phyloP scores from a whole-genome alignment of 2,797 vertebrate species.

The Pseudochirops cupreus region DNA sequence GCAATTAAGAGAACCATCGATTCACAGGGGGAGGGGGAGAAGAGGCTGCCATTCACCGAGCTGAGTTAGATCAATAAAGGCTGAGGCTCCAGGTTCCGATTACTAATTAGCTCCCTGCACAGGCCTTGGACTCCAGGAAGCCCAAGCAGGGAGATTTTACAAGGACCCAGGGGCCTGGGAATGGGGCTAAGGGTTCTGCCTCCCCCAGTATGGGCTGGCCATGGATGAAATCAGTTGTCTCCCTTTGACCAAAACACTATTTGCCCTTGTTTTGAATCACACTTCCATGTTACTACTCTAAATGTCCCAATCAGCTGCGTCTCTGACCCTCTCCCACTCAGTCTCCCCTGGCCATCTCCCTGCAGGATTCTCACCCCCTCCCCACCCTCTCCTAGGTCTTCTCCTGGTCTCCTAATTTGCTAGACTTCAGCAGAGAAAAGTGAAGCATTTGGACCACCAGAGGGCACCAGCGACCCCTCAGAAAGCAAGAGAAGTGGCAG shows the following conservation, averaged over 20 bases:
- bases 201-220: background rate
- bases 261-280: background rate
- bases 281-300: background rate
- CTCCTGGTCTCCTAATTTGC: background rate
- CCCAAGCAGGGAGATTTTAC: background rate
- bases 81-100: slow-evolving; percentile 80
- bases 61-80: slow-evolving; percentile 82
- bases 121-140: background rate
- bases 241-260: background rate
- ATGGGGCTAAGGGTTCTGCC: background rate
- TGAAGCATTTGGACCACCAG: background rate
- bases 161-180: background rate
- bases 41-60: slow-evolving; percentile 79
- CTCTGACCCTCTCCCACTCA: background rate
- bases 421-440: background rate
- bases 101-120: slow-evolving; percentile 78
- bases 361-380: background rate
- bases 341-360: background rate
- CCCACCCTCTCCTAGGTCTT: background rate
- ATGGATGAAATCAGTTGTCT: background rate
- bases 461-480: background rate
- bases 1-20: slow-evolving; percentile 84
- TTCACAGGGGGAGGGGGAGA: slow-evolving; percentile 68
- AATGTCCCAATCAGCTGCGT: background rate
- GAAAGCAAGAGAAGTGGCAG: background rate